Percentiles rank a stretch among this genome's conserved stretches.
Evolutionary conservation across 2,888 invertebrate genomes (phyloP).

Genomic region (Pandemis cinnamomeana): DNA sequence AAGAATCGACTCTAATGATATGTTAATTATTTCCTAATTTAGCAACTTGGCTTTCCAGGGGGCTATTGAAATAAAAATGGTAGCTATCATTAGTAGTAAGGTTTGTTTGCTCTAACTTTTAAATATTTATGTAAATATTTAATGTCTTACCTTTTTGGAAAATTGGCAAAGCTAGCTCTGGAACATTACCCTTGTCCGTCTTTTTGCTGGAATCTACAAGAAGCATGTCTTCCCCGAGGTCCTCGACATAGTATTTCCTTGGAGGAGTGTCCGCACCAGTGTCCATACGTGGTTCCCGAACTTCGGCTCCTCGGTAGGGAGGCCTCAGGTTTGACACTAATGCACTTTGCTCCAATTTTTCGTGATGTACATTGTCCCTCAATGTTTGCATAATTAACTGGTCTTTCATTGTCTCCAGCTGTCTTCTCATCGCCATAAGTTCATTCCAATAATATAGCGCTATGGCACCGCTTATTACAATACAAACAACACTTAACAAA

Average conservation of each 20-base stretch:
- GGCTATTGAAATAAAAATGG: neutral
- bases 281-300: constrained; percentile 62
- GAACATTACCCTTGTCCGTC: constrained; percentile 57
- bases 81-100: neutral
- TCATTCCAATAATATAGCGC: constrained; percentile 79
- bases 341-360: constrained; percentile 62
- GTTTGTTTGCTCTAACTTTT: neutral
- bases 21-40: neutral
- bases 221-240: constrained; percentile 73
- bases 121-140: neutral
- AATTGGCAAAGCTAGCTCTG: constrained; percentile 57
- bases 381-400: constrained; percentile 66
- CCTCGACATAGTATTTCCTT: constrained; percentile 70
- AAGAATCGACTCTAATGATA: neutral
- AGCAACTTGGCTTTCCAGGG: neutral
- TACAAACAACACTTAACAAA: constrained; percentile 72
- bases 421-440: constrained; percentile 70
- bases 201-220: constrained; percentile 74
- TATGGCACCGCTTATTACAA: constrained; percentile 71
- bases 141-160: constrained; percentile 65
- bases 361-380: constrained; percentile 52
- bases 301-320: constrained; percentile 50
- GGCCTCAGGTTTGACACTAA: constrained; percentile 58
- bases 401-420: constrained; percentile 70
- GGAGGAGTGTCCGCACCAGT: constrained; percentile 50